Evolutionary conservation across 2,888 invertebrate genomes (phyloP).

Genomic region (Bugula neritina): DNA sequence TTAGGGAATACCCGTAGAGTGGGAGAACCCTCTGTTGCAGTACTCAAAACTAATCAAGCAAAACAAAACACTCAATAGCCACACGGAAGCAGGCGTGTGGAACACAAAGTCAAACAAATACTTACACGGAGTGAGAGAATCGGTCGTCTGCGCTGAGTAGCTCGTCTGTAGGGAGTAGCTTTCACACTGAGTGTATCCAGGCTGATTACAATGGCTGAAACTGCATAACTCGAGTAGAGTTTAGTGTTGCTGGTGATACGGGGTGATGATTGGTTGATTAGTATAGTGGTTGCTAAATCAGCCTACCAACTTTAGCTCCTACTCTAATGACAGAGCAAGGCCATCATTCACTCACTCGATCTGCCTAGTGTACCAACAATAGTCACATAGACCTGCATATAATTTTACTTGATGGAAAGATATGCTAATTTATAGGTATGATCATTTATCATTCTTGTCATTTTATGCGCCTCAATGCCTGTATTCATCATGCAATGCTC

Average conservation of each 20-base stretch:
- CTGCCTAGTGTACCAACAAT: background rate
- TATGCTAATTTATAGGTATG: slow-evolving; percentile 24
- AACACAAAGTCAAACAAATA: too few relatives aligned
- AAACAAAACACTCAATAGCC: slow-evolving; percentile 15
- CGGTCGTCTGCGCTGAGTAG: background rate
- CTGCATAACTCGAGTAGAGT: background rate
- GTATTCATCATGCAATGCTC: background rate
- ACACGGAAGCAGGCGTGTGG: too few relatives aligned
- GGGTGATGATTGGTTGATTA: slow-evolving; percentile 8
- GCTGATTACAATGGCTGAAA: background rate
- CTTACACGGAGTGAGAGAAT: background rate
- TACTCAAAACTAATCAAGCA: slow-evolving; percentile 19
- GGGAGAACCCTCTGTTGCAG: background rate
- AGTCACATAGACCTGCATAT: background rate
- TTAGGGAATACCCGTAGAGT: background rate
- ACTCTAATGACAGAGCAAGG: background rate
- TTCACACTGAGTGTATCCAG: background rate
- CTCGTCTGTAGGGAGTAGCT: background rate
- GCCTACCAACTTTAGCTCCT: background rate
- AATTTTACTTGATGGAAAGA: background rate
- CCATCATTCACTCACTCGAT: background rate
- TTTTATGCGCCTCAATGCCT: background rate
- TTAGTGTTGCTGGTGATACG: background rate
- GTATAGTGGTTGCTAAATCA: background rate
- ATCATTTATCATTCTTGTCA: slow-evolving; percentile 16